A percentile compares a stretch with the other conserved stretches of the same genome.
phyloP scores from a whole-genome alignment of 2,113 vertebrate genomes.

The Silurus glanis region DNA sequence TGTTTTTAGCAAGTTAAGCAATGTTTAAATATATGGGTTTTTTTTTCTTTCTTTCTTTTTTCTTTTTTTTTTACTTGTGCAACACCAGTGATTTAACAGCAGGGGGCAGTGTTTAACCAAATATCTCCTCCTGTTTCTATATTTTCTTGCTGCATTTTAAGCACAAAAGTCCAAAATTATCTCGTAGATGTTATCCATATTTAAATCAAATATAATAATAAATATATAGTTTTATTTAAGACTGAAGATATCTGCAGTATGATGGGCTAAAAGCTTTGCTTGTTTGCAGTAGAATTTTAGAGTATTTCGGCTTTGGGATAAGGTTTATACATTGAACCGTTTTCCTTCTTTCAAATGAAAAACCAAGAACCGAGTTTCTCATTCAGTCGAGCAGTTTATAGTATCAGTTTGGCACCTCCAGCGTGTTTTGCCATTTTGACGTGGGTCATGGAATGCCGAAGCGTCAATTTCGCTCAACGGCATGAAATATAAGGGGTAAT shows the following conservation, averaged over 20 bases:
- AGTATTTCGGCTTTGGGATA: background rate
- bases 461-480: slow-evolving; percentile 64
- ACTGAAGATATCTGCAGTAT: background rate
- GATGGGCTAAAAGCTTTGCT: background rate
- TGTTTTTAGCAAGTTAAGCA: background rate
- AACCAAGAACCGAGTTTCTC: slow-evolving; percentile 22
- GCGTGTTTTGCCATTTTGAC: slow-evolving; percentile 56
- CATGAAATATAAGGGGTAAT: slow-evolving; percentile 71
- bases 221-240: background rate
- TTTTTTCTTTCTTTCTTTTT: background rate
- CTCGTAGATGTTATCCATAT: slow-evolving; percentile 17
- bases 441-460: slow-evolving; percentile 61
- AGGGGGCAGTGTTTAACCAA: slow-evolving; percentile 69
- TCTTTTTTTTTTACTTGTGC: background rate
- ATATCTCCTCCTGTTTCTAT: background rate
- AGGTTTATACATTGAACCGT: background rate
- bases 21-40: background rate
- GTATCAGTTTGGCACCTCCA: slow-evolving; percentile 16
- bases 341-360: slow-evolving; percentile 35
- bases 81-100: slow-evolving; percentile 31
- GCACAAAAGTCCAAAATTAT: background rate
- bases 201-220: background rate
- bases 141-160: slow-evolving; percentile 15
- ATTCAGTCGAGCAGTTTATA: slow-evolving; percentile 3
- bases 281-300: background rate